These are phyloP conservation scores for Scaeva pyrastri DNA, from an alignment of 2,888 invertebrate species.

Conservation along the genomic window DNA sequence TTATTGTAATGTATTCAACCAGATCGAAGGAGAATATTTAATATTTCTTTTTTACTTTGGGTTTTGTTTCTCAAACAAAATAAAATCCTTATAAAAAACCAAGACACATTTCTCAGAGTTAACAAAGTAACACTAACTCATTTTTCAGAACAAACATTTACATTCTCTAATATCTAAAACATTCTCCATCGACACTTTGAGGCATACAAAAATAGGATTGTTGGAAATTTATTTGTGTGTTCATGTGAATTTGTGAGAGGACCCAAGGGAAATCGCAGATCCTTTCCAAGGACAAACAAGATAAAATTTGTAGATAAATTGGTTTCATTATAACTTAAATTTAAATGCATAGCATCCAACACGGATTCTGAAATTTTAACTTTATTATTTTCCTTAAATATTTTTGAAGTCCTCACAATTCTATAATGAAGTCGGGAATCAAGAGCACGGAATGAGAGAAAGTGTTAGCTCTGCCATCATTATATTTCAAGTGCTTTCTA, in stretches of 20 bases:
- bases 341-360: too few species aligned
- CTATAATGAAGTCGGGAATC: too few species aligned
- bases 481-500: too few species aligned
- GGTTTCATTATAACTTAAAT: too few species aligned
- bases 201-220: conserved; percentile 4
- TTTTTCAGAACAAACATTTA: conserved; percentile 34
- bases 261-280: too few species aligned
- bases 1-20: conserved; percentile 83
- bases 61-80: conserved; percentile 11
- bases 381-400: too few species aligned
- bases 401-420: too few species aligned
- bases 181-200: conserved; percentile 56
- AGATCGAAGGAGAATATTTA: conserved; percentile 71
- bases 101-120: conserved; percentile 13
- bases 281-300: too few species aligned
- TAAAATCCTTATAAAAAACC: not conserved
- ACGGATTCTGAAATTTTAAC: too few species aligned
- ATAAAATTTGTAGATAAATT: too few species aligned
- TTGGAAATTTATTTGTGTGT: conserved; percentile 12
- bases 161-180: conserved; percentile 44
- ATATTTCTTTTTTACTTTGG: conserved; percentile 10
- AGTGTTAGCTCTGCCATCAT: too few species aligned
- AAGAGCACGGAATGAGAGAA: too few species aligned
- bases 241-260: not conserved
- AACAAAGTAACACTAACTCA: conserved; percentile 12